Conservation (phyloP, 2,113 vertebrate genomes). For the Engraulis encrasicolus region DNA sequence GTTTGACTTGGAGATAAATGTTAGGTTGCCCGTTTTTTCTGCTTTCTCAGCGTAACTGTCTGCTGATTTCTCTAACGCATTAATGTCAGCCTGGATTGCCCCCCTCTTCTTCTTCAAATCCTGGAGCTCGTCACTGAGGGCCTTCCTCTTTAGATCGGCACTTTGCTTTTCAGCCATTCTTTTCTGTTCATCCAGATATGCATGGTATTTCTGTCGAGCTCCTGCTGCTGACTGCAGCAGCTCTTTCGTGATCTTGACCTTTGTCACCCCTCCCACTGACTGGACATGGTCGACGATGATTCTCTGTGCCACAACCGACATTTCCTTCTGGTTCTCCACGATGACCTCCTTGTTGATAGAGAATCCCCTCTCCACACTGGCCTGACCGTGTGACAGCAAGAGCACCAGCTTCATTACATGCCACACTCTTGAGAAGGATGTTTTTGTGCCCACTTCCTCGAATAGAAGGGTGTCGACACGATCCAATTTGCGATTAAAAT, state of each 20-base stretch:
- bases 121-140: conserved; percentile 26
- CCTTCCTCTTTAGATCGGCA: conserved; percentile 43
- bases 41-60: conserved; percentile 40
- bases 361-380: conserved; percentile 42
- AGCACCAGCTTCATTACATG: conserved; percentile 41
- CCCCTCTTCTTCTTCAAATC: conserved; percentile 47
- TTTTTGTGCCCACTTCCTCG: conserved; percentile 29
- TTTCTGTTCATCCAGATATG: conserved; percentile 48
- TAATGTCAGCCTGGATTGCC: conserved; percentile 24
- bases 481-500: conserved; percentile 39
- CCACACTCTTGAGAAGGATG: conserved; percentile 30
- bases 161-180: conserved; percentile 42
- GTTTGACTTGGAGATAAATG: too few species aligned
- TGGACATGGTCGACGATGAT: conserved; percentile 38
- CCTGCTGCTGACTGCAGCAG: conserved; percentile 34
- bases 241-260: conserved; percentile 37
- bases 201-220: conserved; percentile 48
- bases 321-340: conserved; percentile 41
- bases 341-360: conserved; percentile 46
- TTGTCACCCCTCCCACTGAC: conserved; percentile 36
- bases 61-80: conserved; percentile 39
- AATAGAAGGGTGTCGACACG: conserved; percentile 26
- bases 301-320: conserved; percentile 40
- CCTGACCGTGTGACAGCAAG: conserved; percentile 36
- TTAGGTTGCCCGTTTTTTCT: too few species aligned